A percentile compares a stretch with the other conserved stretches of the same genome.
These are phyloP conservation scores for Protobothrops flavoviridis DNA, from an alignment of 2,113 vertebrate genomes.

Conservation along the genomic window DNA sequence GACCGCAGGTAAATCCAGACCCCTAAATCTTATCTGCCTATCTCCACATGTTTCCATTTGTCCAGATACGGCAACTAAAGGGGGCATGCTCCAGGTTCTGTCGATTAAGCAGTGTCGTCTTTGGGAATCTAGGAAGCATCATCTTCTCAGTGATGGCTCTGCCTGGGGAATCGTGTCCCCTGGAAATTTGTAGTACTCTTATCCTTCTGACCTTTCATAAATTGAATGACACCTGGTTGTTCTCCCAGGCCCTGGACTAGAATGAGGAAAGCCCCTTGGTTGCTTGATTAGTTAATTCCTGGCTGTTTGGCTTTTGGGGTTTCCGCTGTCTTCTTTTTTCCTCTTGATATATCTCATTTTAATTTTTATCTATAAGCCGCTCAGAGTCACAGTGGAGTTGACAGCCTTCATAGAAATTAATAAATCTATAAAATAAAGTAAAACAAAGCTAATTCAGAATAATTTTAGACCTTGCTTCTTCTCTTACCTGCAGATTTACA, in stretches of 20 bases:
- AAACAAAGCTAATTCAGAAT: not conserved
- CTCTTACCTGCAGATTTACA: not conserved
- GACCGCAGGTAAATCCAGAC: not conserved
- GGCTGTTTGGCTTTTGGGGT: not conserved
- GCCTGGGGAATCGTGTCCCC: not conserved
- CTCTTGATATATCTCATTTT: not conserved
- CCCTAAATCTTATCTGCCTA: not conserved
- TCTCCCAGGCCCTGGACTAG: not conserved
- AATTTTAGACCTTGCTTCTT: not conserved
- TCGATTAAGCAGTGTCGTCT: not conserved
- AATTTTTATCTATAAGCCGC: not conserved
- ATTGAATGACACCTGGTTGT: not conserved
- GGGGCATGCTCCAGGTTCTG: not conserved
- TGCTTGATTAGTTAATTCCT: not conserved
- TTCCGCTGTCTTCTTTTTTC: not conserved
- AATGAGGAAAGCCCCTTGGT: not conserved
- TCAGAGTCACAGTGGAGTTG: not conserved
- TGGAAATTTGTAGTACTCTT: not conserved
- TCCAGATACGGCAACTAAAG: not conserved
- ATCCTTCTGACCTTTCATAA: not conserved
- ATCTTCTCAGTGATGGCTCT: not conserved
- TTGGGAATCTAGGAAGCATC: not conserved
- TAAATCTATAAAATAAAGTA: not conserved
- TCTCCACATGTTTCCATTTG: not conserved
- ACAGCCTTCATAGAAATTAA: not conserved